phyloP scores from a whole-genome alignment of 2,113 vertebrate species.

The Oreochromis spilurus region DNA sequence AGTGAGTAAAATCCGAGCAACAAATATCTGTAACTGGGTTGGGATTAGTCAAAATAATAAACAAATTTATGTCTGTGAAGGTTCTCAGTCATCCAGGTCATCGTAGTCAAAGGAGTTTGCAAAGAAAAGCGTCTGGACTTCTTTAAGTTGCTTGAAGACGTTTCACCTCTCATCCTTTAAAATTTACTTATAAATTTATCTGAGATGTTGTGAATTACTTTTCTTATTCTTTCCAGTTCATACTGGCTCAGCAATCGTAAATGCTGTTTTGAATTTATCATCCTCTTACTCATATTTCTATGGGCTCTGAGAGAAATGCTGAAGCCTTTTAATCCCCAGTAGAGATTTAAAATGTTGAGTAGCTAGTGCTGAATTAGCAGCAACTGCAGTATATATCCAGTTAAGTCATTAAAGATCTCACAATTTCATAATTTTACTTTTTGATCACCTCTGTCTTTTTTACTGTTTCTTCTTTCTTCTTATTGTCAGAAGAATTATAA shows the following conservation, averaged over 20 bases:
- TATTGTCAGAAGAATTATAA: background rate
- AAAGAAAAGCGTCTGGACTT: no score
- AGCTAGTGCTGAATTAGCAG: background rate
- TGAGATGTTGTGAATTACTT: background rate
- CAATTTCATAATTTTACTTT: background rate
- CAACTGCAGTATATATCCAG: accelerated
- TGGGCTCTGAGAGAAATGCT: background rate
- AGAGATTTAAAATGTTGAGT: background rate
- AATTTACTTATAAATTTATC: background rate
- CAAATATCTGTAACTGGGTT: background rate
- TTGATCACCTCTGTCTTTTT: background rate
- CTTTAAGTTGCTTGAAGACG: no score
- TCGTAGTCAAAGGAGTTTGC: no score
- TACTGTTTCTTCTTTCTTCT: background rate
- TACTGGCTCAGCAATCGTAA: background rate
- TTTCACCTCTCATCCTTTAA: no score
- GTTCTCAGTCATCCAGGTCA: no score
- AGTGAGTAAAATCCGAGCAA: background rate
- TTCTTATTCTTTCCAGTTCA: background rate
- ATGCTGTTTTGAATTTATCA: background rate
- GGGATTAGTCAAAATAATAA: background rate
- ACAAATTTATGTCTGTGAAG: background rate
- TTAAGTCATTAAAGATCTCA: background rate
- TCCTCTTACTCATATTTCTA: background rate
- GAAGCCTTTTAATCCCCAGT: background rate